Conservation (phyloP, 37 sponge, comb jelly and placozoan genomes). For the Chondrosia reniformis region DNA sequence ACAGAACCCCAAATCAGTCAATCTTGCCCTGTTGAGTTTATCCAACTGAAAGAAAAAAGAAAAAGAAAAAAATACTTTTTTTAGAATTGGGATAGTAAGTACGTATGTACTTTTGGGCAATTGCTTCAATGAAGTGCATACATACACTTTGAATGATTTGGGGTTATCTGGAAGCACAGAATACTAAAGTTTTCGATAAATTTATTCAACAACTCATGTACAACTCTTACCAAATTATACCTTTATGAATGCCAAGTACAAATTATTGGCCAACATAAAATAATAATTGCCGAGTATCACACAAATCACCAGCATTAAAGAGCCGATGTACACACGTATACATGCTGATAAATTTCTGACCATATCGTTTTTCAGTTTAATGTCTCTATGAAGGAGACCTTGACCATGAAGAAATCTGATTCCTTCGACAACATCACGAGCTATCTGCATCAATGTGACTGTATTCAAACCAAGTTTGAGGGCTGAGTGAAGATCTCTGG, state of each 20-base stretch:
- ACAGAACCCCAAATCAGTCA: constrained; percentile 98
- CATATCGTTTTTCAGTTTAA: constrained; percentile 97
- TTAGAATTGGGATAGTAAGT: neutral
- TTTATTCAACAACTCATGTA: too few relatives aligned
- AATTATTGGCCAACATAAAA: too few relatives aligned
- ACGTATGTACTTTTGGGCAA: neutral
- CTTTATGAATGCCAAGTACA: too few relatives aligned
- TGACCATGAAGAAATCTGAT: constrained; percentile 95
- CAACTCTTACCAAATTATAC: too few relatives aligned
- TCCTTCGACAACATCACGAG: constrained; percentile 89
- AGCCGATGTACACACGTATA: too few relatives aligned
- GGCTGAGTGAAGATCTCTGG: constrained; percentile 87
- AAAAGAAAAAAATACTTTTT: too few relatives aligned
- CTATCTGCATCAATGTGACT: constrained; percentile 79
- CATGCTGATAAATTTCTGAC: too few relatives aligned
- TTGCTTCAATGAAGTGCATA: neutral
- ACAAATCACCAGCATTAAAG: too few relatives aligned
- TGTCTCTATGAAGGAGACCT: constrained; percentile 94
- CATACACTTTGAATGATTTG: neutral
- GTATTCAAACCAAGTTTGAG: constrained; percentile 85
- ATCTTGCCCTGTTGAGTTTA: constrained; percentile 69
- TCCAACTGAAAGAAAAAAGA: constrained; percentile 68
- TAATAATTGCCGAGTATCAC: too few relatives aligned
- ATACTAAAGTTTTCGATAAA: too few relatives aligned
- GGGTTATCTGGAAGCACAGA: too few relatives aligned